Evolutionary conservation across 1,140 invertebrate species (phyloP).

Genomic region (Anoplophora glabripennis): DNA sequence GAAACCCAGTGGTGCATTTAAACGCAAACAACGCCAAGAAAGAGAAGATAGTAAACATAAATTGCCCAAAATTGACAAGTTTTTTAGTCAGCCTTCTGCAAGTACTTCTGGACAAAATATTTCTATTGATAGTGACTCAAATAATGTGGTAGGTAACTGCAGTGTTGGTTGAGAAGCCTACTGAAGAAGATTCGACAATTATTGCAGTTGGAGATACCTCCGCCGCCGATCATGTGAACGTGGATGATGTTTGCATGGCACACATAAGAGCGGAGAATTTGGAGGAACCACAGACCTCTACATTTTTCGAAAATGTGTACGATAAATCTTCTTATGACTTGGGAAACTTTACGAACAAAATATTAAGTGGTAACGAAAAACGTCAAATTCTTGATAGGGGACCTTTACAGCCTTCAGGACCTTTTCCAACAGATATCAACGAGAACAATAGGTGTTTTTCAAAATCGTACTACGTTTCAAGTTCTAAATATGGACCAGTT

Average conservation of each 20-base stretch:
- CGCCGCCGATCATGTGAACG: conserved; percentile 12
- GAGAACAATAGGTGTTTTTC: conserved; percentile 4
- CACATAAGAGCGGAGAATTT: conserved; percentile 8
- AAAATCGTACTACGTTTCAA: background rate
- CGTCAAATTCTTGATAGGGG: background rate
- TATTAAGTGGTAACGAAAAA: conserved; percentile 4
- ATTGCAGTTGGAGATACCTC: conserved; percentile 15
- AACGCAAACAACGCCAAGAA: too few species aligned
- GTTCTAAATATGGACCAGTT: conserved; percentile 10
- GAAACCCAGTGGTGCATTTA: too few species aligned
- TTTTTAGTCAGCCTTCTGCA: background rate
- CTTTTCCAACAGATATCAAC: conserved; percentile 1
- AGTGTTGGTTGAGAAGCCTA: conserved; percentile 14
- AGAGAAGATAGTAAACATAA: too few species aligned
- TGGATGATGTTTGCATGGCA: conserved; percentile 10
- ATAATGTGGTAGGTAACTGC: conserved; percentile 17
- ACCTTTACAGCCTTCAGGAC: conserved; percentile 1
- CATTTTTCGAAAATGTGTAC: conserved; percentile 16
- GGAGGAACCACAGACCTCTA: conserved; percentile 13
- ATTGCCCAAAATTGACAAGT: too few species aligned
- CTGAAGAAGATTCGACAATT: conserved; percentile 17
- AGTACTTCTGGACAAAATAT: conserved; percentile 13
- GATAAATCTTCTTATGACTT: conserved; percentile 3
- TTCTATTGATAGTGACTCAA: conserved; percentile 14
- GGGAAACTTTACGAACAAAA: conserved; percentile 1